Evolutionary conservation across 1,140 invertebrate species (phyloP).

Genomic region (Drosophila pachea): DNA sequence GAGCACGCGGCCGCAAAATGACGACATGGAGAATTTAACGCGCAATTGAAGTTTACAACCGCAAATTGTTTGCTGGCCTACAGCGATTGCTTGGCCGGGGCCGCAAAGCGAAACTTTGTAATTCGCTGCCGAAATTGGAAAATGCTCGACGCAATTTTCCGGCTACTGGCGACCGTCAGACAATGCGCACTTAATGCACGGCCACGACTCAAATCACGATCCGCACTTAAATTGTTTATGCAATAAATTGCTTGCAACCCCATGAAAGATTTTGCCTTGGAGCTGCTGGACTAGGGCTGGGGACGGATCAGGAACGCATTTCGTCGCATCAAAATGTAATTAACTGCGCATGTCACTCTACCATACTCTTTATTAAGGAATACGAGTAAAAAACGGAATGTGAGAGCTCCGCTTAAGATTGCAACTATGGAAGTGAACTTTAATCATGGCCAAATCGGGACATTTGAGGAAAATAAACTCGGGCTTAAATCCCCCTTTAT

Average conservation of each 20-base stretch:
- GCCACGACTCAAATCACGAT: constrained; percentile 49
- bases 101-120: constrained; percentile 62
- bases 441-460: no score
- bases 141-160: constrained; percentile 20
- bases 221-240: constrained; percentile 67
- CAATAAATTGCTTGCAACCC: constrained; percentile 36
- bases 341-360: constrained; percentile 40
- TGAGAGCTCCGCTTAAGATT: neutral
- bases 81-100: constrained; percentile 18
- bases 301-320: constrained; percentile 20
- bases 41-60: constrained; percentile 64
- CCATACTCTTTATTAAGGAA: neutral
- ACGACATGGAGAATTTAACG: constrained; percentile 49
- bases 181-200: constrained; percentile 60
- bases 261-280: constrained; percentile 60
- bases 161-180: constrained; percentile 17
- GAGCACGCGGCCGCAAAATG: constrained; percentile 25
- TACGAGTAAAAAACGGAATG: neutral
- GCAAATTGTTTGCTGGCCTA: constrained; percentile 47
- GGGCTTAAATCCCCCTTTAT: no score
- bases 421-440: no score
- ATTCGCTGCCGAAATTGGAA: constrained; percentile 61
- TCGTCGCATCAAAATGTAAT: constrained; percentile 64
- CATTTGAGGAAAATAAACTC: no score
- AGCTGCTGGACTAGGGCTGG: constrained; percentile 9